phyloP scores from a whole-genome alignment of 35 echinoderm and acorn worm species.

The Chiridota heheva region DNA sequence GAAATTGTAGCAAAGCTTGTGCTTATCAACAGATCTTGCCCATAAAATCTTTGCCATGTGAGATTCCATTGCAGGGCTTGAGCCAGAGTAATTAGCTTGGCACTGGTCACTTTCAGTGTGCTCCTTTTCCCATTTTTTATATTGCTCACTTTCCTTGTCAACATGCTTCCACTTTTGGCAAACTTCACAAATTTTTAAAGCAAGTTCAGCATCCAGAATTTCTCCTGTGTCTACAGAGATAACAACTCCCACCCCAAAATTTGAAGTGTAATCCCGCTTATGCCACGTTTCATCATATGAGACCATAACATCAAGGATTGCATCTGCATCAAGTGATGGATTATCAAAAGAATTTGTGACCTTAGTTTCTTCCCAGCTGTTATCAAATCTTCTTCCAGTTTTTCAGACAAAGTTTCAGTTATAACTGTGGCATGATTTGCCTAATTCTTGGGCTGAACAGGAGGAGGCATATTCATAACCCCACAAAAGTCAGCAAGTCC shows the following conservation, averaged over 20 bases:
- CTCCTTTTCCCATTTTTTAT: constrained; percentile 7
- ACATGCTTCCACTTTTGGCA: neutral
- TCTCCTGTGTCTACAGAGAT: constrained; percentile 54
- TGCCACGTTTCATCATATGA: constrained; percentile 55
- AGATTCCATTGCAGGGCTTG: constrained; percentile 40
- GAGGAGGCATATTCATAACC: neutral
- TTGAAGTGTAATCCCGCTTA: constrained; percentile 10
- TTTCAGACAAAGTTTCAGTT: neutral
- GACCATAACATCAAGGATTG: constrained; percentile 13
- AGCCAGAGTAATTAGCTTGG: constrained; percentile 14
- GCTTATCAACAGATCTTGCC: neutral
- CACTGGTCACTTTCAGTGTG: constrained; percentile 1
- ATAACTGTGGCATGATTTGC: neutral
- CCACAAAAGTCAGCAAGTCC: neutral
- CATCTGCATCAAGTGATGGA: neutral
- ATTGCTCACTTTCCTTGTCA: neutral
- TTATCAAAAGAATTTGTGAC: neutral
- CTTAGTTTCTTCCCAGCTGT: neutral
- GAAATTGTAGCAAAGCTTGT: neutral
- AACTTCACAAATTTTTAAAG: neutral
- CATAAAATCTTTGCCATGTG: constrained; percentile 13
- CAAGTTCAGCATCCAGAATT: constrained; percentile 27
- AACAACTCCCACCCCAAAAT: constrained; percentile 40
- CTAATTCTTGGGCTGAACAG: neutral
- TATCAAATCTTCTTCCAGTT: neutral